Percentiles rank a stretch among this genome's conserved stretches.
Evolutionary conservation across 2,113 vertebrate genomes (phyloP).

Genomic region (Labeo rohita): DNA sequence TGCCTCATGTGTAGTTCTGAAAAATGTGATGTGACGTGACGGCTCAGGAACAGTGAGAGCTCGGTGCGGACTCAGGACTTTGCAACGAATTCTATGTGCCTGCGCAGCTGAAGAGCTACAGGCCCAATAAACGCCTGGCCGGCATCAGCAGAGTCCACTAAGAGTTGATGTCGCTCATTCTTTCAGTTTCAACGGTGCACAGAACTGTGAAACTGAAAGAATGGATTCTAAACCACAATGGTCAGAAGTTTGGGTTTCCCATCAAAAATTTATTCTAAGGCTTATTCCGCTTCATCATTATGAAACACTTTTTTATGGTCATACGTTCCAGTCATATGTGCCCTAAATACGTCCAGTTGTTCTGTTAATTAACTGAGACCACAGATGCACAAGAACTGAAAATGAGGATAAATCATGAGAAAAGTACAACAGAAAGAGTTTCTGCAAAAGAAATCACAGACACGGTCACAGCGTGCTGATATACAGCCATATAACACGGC

Average conservation of each 20-base stretch:
- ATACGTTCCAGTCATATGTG: slow-evolving; percentile 9
- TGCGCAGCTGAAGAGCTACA: slow-evolving; percentile 11
- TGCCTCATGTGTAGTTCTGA: not conserved
- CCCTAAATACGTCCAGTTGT: not conserved
- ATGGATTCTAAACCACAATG: slow-evolving; percentile 12
- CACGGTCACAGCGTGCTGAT: no score
- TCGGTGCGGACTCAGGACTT: not conserved
- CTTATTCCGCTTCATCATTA: slow-evolving; percentile 20
- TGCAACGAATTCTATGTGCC: not conserved
- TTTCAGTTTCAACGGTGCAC: not conserved
- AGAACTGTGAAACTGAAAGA: not conserved
- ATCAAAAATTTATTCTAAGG: slow-evolving; percentile 1
- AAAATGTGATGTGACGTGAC: not conserved
- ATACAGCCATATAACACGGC: no score
- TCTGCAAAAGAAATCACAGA: not conserved
- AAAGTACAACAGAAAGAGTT: not conserved
- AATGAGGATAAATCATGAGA: not conserved
- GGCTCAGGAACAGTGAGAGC: not conserved
- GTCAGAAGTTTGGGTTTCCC: slow-evolving; percentile 18
- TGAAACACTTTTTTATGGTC: not conserved
- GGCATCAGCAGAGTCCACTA: not conserved
- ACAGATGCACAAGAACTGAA: not conserved
- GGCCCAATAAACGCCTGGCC: not conserved
- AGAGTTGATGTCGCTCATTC: not conserved
- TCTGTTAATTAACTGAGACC: slow-evolving; percentile 10